Evolutionary conservation across 2,888 invertebrate genomes (phyloP), one percentile per base, ranked within the genome.

Genomic region (Melinaea menophilus): DNA sequence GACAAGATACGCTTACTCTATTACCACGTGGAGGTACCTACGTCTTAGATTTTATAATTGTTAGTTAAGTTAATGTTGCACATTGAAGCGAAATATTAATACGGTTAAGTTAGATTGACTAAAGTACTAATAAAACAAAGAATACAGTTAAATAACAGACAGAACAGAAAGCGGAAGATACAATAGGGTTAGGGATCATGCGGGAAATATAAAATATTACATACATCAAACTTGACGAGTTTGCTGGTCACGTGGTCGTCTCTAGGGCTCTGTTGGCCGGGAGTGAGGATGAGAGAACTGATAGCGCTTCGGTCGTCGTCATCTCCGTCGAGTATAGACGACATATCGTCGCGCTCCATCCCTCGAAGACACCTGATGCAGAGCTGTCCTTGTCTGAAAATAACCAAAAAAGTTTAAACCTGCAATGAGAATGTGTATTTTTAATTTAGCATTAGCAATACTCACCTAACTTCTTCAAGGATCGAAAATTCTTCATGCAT

Each of bases 401-500:
- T 31, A 51, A 31, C 1, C 5, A 47, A 5, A 48, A 5, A 22
- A 22, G n/a, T 13, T 22, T 11, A 11, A 31, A 31, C 7, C 31
- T 9, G 5, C 51, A 63, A 67, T 59, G 31, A 7, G 11, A 48
- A 58, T 55, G 4, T 35, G 46, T 1, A 7, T n/a, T 58, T 46
- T 46, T n/a, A 5, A n/a, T 55, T 34, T 56, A 12, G 33, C 37
- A 4, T 5, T 47, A 22, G 48, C 55, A 11, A 35, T 31, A 69
- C 82, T 81, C 89, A 95, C 95, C 96, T 93, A 72, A 96, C 95
- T 95, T 96, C 96, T 80, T 96, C 96, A 72, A 96, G 92, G 70
- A 95, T 94, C 61, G 93, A 94, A 75, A 96, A 93, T 82, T 96
- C 96, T 76, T 96, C 96, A 73, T 96, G 96, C 85, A 95, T 93